Conservation (phyloP, 2,113 vertebrate species). For the Phasianus colchicus region DNA sequence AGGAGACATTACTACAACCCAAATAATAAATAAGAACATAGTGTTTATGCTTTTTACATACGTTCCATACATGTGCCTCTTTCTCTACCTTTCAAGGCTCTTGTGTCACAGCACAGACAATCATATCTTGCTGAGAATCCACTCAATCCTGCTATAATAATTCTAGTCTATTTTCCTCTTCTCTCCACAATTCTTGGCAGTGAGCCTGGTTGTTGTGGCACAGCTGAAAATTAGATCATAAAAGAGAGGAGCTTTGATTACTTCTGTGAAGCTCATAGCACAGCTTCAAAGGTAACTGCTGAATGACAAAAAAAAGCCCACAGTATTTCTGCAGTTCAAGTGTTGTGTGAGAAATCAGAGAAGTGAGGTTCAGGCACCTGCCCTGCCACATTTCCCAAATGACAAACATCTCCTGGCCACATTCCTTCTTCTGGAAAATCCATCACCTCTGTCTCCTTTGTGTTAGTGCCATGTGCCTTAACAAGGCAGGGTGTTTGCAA, state of each 20-base stretch:
- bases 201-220: constrained; percentile 28
- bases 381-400: neutral
- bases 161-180: neutral
- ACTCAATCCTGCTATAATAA: neutral
- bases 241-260: neutral
- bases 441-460: neutral
- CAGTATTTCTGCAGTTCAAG: neutral
- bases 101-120: neutral
- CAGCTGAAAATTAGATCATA: constrained; percentile 30
- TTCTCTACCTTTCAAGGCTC: neutral
- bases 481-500: neutral
- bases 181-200: neutral
- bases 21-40: neutral
- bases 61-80: fast-evolving
- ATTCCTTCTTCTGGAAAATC: neutral
- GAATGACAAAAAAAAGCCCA: neutral
- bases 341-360: neutral
- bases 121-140: neutral
- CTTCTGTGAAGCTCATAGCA: neutral
- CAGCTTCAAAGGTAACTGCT: neutral
- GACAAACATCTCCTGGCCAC: neutral
- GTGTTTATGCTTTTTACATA: neutral
- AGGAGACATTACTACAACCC: neutral
- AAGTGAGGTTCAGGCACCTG: neutral
- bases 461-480: neutral